These are phyloP conservation scores for Sycophila sp. DNA, from an alignment of 1,140 invertebrate species.

Conservation along the genomic window DNA sequence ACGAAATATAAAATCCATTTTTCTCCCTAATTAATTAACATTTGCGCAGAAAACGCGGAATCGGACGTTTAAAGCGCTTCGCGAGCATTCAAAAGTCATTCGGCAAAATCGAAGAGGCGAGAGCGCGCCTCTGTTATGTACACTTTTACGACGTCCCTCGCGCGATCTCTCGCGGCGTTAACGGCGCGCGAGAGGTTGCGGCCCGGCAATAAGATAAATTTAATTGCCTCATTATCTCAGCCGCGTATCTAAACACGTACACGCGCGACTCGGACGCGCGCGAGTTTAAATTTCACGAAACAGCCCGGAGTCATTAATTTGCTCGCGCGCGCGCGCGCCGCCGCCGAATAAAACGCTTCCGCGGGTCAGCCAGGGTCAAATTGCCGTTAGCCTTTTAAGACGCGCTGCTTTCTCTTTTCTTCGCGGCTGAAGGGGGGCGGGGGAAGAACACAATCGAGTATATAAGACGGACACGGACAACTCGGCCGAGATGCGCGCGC, in stretches of 20 bases:
- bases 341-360: conserved; percentile 22
- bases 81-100: too few species aligned
- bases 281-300: conserved; percentile 14
- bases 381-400: conserved; percentile 26
- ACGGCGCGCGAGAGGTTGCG: background rate
- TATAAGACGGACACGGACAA: background rate
- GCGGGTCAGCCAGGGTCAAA: conserved; percentile 24
- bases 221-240: conserved; percentile 35
- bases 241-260: background rate
- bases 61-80: too few species aligned
- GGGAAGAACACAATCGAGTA: background rate
- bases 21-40: too few species aligned
- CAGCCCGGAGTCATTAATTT: conserved; percentile 13
- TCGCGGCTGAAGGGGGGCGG: background rate
- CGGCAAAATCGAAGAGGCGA: too few species aligned
- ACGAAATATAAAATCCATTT: too few species aligned
- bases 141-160: too few species aligned
- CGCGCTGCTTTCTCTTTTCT: background rate
- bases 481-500: too few species aligned
- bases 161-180: too few species aligned
- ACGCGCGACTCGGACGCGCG: background rate
- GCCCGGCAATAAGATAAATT: conserved; percentile 30
- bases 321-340: background rate
- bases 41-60: too few species aligned
- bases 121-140: too few species aligned